Evolutionary conservation across 2,113 vertebrate genomes (phyloP).

Genomic region (Otocyon megalotis): DNA sequence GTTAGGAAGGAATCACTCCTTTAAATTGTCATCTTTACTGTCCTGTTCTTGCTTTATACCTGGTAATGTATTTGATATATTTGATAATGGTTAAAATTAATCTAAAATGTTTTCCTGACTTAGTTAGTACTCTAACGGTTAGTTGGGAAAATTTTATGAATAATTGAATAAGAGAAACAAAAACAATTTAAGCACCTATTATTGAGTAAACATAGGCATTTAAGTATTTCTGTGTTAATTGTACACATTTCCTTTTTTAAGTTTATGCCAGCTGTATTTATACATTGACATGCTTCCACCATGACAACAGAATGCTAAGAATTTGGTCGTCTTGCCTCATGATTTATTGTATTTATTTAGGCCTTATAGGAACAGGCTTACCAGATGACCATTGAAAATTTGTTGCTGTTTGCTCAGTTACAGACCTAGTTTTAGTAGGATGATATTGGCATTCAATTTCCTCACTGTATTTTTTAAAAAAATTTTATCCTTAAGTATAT

Average conservation of each 20-base stretch:
- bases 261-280: not conserved
- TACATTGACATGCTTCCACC: not conserved
- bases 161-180: not conserved
- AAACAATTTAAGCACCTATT: not conserved
- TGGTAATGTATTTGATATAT: constrained; percentile 40
- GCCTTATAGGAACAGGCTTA: not conserved
- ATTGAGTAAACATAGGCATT: not conserved
- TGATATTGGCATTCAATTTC: not conserved
- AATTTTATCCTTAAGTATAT: not conserved
- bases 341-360: not conserved
- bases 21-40: not conserved
- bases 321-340: not conserved
- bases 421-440: not conserved
- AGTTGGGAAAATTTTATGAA: not conserved
- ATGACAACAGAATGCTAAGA: not conserved
- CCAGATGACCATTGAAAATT: not conserved
- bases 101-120: not conserved
- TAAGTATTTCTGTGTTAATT: not conserved
- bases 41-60: not conserved
- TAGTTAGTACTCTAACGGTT: not conserved
- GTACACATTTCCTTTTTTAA: not conserved
- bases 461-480: not conserved
- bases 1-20: not conserved
- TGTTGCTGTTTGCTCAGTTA: not conserved
- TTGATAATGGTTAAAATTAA: constrained; percentile 59